Percentiles rank a stretch among this genome's conserved stretches.
Evolutionary conservation across 2,888 invertebrate genomes (phyloP).

Genomic region (Sabatieria punctata): DNA sequence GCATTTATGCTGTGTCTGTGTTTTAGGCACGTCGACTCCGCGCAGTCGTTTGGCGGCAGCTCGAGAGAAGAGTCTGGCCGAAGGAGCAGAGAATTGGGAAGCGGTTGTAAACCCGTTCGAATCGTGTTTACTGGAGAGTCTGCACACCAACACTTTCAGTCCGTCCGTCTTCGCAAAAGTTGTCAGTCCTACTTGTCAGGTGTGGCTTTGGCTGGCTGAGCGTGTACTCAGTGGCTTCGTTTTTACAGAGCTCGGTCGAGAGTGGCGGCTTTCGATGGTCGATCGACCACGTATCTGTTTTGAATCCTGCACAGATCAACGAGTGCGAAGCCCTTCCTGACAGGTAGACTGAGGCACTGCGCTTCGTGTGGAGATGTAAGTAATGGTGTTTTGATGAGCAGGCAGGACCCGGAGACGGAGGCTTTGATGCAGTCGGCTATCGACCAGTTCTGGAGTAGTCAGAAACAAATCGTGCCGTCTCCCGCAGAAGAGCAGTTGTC

Average conservation of each 20-base stretch:
- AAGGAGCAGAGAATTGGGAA: too few species aligned
- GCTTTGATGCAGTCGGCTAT: neutral
- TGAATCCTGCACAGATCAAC: slow-evolving; percentile 31
- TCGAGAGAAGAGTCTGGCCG: too few species aligned
- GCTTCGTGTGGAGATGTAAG: too few species aligned
- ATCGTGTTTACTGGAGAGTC: neutral
- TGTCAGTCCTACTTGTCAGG: slow-evolving; percentile 1
- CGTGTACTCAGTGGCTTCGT: too few species aligned
- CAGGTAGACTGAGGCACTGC: neutral
- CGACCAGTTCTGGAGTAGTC: slow-evolving; percentile 13
- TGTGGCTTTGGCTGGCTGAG: neutral
- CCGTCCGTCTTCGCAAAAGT: slow-evolving; percentile 4
- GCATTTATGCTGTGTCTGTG: too few species aligned
- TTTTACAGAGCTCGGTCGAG: too few species aligned
- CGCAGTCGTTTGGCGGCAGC: too few species aligned
- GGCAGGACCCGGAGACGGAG: slow-evolving; percentile 2
- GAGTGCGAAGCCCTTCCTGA: slow-evolving; percentile 12
- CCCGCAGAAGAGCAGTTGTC: neutral
- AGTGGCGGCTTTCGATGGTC: slow-evolving; percentile 31
- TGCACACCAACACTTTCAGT: slow-evolving; percentile 3
- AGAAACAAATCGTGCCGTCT: neutral
- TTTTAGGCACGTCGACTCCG: neutral
- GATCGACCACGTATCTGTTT: slow-evolving; percentile 29
- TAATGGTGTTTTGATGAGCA: neutral
- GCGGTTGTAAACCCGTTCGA: slow-evolving; percentile 11